Conservation (phyloP, 2,113 vertebrate species). For the Argyrosomus japonicus region DNA sequence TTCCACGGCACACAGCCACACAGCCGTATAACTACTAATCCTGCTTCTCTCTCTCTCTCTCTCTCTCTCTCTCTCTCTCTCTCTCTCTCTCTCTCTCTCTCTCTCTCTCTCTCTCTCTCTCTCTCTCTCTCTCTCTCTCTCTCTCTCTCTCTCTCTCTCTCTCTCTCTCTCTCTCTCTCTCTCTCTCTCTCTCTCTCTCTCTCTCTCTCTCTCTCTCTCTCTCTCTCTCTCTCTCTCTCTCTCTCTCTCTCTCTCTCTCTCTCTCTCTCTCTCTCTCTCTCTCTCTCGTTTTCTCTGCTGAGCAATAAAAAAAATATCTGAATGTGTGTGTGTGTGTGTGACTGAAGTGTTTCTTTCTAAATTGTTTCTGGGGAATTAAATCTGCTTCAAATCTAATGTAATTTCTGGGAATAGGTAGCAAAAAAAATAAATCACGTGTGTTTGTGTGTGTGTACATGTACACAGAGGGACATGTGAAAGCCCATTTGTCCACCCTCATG, state of each 20-base stretch:
- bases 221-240: not conserved
- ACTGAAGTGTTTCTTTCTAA: slow-evolving; percentile 18
- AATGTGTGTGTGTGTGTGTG: not conserved
- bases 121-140: not conserved
- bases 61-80: too few species aligned
- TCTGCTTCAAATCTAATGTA: not conserved
- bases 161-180: slow-evolving; percentile 1
- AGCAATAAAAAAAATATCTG: slow-evolving; percentile 2
- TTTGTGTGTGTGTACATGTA: slow-evolving; percentile 8
- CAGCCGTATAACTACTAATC: slow-evolving; percentile 62
- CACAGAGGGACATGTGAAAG: slow-evolving; percentile 38
- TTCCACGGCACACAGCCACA: slow-evolving; percentile 56
- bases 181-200: not conserved
- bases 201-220: not conserved
- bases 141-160: not conserved
- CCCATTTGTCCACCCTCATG: slow-evolving; percentile 14
- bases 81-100: too few species aligned
- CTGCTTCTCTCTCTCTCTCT: slow-evolving; percentile 23
- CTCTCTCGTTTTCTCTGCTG: slow-evolving; percentile 5
- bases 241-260: not conserved
- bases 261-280: not conserved
- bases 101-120: slow-evolving; percentile 1
- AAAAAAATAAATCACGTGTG: accelerated
- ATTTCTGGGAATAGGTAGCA: not conserved
- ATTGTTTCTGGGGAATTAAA: slow-evolving; percentile 25